phyloP scores from a whole-genome alignment of 2,888 invertebrate genomes.

The Pyrochroa serraticornis region DNA sequence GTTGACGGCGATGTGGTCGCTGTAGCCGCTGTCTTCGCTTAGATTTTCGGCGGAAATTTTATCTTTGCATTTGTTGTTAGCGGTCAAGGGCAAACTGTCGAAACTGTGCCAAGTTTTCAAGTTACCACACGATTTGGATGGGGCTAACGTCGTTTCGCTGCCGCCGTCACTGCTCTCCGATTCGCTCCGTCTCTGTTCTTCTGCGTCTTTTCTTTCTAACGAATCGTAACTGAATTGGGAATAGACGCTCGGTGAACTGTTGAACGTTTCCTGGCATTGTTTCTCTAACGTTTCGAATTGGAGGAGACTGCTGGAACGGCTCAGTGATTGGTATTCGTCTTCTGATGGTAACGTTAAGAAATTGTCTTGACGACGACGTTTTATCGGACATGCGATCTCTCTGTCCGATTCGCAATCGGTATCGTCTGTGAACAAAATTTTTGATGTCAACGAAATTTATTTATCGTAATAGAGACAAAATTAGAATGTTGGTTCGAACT shows the following conservation, averaged over 20 bases:
- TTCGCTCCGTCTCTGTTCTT: constrained; percentile 36
- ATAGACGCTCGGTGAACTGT: constrained; percentile 59
- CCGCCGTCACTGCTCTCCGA: constrained; percentile 56
- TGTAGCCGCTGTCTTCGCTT: constrained; percentile 81
- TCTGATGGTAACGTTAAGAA: constrained; percentile 48
- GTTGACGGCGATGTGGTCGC: constrained; percentile 60
- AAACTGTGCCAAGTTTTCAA: constrained; percentile 58
- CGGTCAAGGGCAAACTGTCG: constrained; percentile 50
- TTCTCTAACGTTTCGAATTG: constrained; percentile 85
- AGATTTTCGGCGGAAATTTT: constrained; percentile 77
- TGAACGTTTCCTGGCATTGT: constrained; percentile 64
- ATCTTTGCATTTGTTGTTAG: constrained; percentile 35
- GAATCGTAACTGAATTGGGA: constrained; percentile 63
- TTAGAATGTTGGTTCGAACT: too few species aligned
- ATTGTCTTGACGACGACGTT: constrained; percentile 70
- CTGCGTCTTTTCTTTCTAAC: constrained; percentile 55
- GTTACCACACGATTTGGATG: constrained; percentile 54
- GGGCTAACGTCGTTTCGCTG: constrained; percentile 50
- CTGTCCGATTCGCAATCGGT: constrained; percentile 73
- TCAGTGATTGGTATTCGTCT: constrained; percentile 65
- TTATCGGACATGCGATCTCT: constrained; percentile 77
- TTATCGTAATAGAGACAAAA: too few species aligned
- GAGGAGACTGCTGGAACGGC: constrained; percentile 80
- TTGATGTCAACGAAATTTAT: neutral
- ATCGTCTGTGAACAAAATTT: constrained; percentile 54